Percentiles rank a stretch among this genome's conserved stretches.
Evolutionary conservation across 2,797 vertebrate species (phyloP).

Genomic region (Coreius guichenoti): DNA sequence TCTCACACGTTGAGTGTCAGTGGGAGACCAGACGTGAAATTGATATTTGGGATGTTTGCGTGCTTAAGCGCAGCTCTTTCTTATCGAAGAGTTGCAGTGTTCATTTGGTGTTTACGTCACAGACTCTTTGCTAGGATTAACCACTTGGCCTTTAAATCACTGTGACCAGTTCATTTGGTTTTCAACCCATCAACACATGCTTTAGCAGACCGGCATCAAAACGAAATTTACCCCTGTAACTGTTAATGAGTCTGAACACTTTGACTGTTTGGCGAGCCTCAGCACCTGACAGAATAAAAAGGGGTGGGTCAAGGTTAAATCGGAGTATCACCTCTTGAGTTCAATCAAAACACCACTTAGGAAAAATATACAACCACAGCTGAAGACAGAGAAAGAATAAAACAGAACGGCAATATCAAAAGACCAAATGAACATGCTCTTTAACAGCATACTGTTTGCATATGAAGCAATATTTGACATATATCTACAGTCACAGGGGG

Average conservation of each 20-base stretch:
- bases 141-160: slow-evolving; percentile 51
- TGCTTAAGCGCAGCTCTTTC: slow-evolving; percentile 68
- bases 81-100: slow-evolving; percentile 65
- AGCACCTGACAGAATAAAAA: slow-evolving; percentile 29
- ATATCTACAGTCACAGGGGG: neutral
- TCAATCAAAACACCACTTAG: neutral
- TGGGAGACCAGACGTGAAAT: slow-evolving; percentile 84
- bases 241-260: slow-evolving; percentile 47
- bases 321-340: neutral
- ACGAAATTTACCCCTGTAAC: slow-evolving; percentile 21
- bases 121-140: slow-evolving; percentile 48
- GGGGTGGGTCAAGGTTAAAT: slow-evolving; percentile 21
- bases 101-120: slow-evolving; percentile 55
- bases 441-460: neutral
- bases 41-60: slow-evolving; percentile 81
- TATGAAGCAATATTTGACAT: neutral
- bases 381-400: neutral
- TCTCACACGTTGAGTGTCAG: slow-evolving; percentile 61
- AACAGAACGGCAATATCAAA: neutral
- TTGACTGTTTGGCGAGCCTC: slow-evolving; percentile 30
- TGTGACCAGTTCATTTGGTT: slow-evolving; percentile 45
- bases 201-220: slow-evolving; percentile 32
- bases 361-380: neutral
- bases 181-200: slow-evolving; percentile 55
- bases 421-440: neutral